Base-by-base conservation (phyloP, 2,113 vertebrate genomes). In the Xyrauchen texanus region DNA sequence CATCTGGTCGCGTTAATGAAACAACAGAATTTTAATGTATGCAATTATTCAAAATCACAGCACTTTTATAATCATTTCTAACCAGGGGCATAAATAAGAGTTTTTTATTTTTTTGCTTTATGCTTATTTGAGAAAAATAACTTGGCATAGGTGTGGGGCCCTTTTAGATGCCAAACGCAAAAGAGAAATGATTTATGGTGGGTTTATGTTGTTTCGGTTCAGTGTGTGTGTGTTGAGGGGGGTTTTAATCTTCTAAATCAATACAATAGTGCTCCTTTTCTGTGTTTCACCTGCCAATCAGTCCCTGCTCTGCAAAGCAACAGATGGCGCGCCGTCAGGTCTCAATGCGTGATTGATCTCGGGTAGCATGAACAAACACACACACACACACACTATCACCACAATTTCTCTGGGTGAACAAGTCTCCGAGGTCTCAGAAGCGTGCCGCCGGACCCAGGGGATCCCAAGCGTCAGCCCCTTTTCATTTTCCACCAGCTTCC, bases 261-360 rank as follows among this genome's bases (percentile, higher is more conserved):
- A 91, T 92, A 93, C 93, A 92, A 93, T 92, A 84, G 88, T 85
- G 82, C 83, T 88, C 34, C 87, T 90, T 90, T 87, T 82, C 89
- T 87, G 88, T 84, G 86, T 86, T 86, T 93, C 91, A 90, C 91
- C 91, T 90, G 88, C 88, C 88, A 91, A 93, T 91, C 89, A 87
- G 89, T 86, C 86, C 4, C 6, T 42, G 78, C 87, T 87, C 89
- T 81, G 85, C 88, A 79, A 78, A 65, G 87, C 80, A 81, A 93
- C 94, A 96, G 94, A 94, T 94, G 94, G 94, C 83, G 87, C 83
- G 87, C 88, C 61, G 86, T 90, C 91, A 89, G 88, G 86, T 8
- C 88, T 85, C 88, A 90, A 91, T 87, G 81, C 91, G 88, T 94
- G 94, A 95, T 93, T 93, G 93, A 94, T 94, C 88, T 61, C 1